These are phyloP conservation scores for Netelia inedita DNA, from an alignment of 2,888 invertebrate species.

Conservation along the genomic window DNA sequence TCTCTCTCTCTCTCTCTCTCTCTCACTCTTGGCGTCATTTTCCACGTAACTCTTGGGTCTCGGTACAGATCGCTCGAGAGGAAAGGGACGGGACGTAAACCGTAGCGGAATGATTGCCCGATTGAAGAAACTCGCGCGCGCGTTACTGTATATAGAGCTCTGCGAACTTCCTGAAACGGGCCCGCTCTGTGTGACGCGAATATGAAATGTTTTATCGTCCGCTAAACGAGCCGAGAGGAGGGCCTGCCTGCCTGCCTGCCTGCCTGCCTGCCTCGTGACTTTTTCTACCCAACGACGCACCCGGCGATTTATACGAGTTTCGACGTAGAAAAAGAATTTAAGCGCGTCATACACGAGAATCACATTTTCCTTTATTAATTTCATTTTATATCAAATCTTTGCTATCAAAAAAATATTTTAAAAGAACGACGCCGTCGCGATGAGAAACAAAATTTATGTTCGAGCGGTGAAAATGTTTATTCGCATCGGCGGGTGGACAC, in stretches of 20 bases:
- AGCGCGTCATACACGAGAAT: too few species aligned
- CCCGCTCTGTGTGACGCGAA: constrained; percentile 6
- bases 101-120: constrained; percentile 13
- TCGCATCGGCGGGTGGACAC: background rate
- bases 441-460: background rate
- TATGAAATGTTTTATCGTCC: constrained; percentile 7
- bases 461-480: background rate
- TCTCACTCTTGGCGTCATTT: constrained; percentile 23
- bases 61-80: background rate
- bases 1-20: background rate
- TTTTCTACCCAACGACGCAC: too few species aligned
- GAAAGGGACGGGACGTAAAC: background rate
- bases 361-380: too few species aligned
- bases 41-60: constrained; percentile 18
- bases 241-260: too few species aligned
- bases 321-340: too few species aligned
- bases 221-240: background rate
- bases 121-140: constrained; percentile 18
- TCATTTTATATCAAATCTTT: too few species aligned
- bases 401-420: too few species aligned
- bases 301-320: too few species aligned
- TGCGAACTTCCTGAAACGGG: constrained; percentile 37
- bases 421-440: background rate
- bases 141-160: constrained; percentile 30
- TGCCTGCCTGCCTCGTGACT: too few species aligned